A percentile compares a stretch with the other conserved stretches of the same genome.
Evolutionary conservation across 2,113 vertebrate genomes (phyloP).

Genomic region (Mastomys coucha): DNA sequence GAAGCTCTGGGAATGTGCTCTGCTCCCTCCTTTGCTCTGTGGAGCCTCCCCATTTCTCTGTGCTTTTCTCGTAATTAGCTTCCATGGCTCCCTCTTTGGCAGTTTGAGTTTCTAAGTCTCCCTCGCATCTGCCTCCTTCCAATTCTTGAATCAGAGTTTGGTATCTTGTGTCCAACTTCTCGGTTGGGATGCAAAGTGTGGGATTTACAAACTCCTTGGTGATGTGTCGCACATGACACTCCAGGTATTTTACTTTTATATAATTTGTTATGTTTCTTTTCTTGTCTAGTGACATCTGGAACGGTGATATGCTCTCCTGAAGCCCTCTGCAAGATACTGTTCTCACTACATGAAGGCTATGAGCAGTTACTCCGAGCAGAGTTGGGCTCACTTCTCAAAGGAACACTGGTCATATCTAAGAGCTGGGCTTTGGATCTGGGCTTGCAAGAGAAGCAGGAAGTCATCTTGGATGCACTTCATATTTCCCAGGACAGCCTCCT

Average conservation of each 20-base stretch:
- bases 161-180: neutral
- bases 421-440: conserved; percentile 80
- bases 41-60: neutral
- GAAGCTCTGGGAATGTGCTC: neutral
- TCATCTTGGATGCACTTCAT: conserved; percentile 80
- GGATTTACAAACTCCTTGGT: neutral
- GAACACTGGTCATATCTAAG: conserved; percentile 71
- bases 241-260: neutral
- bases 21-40: neutral
- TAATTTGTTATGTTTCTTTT: neutral
- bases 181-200: neutral
- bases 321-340: neutral
- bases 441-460: conserved; percentile 5
- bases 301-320: conserved; percentile 30
- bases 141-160: neutral
- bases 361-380: neutral
- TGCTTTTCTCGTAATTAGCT: too few species aligned
- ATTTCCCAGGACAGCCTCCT: conserved; percentile 34
- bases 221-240: neutral
- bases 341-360: conserved; percentile 57
- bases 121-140: neutral
- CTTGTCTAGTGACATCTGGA: conserved; percentile 31
- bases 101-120: neutral
- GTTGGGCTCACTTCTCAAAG: neutral
- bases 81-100: neutral